These are phyloP conservation scores for Luffia ferchaultella DNA, from an alignment of 2,888 invertebrate species.

Conservation along the genomic window DNA sequence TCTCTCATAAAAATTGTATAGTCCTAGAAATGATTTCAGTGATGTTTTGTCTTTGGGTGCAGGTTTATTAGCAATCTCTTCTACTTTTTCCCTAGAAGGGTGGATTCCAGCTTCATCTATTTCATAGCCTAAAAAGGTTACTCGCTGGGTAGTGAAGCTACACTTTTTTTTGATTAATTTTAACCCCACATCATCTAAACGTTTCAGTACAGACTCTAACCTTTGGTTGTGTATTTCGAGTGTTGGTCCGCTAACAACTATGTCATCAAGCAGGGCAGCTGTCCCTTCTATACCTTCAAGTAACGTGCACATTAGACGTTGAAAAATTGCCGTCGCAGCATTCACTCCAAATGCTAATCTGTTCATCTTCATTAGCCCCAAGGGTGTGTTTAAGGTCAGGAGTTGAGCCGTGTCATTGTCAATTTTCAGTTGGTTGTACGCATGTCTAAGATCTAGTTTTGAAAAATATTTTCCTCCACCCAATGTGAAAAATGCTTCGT, in stretches of 20 bases:
- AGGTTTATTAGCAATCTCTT: constrained; percentile 14
- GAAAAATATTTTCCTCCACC: constrained; percentile 15
- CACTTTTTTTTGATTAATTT: too few species aligned
- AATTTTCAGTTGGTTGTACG: constrained; percentile 16
- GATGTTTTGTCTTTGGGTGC: too few species aligned
- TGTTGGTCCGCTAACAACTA: constrained; percentile 10
- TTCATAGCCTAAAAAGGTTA: constrained; percentile 2
- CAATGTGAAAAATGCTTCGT: constrained; percentile 12
- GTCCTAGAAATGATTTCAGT: too few species aligned
- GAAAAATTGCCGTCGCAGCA: too few species aligned
- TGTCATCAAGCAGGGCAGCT: constrained; percentile 14
- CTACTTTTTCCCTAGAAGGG: constrained; percentile 14
- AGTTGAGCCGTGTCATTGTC: constrained; percentile 13
- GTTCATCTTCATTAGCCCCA: constrained; percentile 16
- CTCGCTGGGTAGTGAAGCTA: neutral
- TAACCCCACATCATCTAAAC: constrained; percentile 9
- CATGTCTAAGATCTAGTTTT: constrained; percentile 17
- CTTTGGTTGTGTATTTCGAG: too few species aligned
- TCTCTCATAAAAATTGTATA: constrained; percentile 12
- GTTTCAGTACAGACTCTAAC: too few species aligned
- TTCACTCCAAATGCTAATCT: constrained; percentile 15
- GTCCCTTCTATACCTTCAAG: constrained; percentile 15
- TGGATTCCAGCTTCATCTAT: too few species aligned
- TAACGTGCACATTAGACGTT: too few species aligned
- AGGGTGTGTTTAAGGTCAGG: constrained; percentile 15